Conservation (phyloP, 2,797 vertebrate genomes). For the Echeneis naucrates region DNA sequence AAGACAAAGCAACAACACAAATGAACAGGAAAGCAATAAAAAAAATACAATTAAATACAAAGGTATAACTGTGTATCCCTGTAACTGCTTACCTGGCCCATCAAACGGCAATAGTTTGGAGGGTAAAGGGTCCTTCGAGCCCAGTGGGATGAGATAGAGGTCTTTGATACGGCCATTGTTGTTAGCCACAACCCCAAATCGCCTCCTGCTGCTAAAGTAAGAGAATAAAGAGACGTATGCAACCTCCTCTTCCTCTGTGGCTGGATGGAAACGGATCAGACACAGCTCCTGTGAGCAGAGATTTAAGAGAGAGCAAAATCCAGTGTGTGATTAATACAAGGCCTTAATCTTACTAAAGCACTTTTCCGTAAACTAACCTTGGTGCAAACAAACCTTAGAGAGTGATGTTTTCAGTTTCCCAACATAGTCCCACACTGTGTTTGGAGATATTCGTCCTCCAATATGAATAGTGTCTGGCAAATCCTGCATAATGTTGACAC, state of each 20-base stretch:
- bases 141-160: conserved; percentile 98
- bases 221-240: conserved; percentile 99
- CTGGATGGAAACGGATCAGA: conserved; percentile 98
- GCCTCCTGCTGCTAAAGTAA: conserved; percentile 98
- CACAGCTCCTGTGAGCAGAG: conserved; percentile 90
- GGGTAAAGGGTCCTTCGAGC: conserved; percentile 95
- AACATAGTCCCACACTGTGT: conserved; percentile 98
- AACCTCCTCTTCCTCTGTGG: conserved; percentile 98
- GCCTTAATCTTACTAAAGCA: not conserved
- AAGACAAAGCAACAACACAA: conserved; percentile 2
- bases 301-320: conserved; percentile 10
- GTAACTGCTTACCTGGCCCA: conserved; percentile 95
- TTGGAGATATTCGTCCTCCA: conserved; percentile 94
- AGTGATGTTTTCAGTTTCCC: conserved; percentile 97
- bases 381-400: conserved; percentile 89
- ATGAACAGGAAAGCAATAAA: not conserved
- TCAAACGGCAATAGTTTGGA: conserved; percentile 98
- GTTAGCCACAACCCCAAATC: conserved; percentile 97
- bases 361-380: not conserved
- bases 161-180: conserved; percentile 98
- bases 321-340: not conserved
- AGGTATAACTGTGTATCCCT: conserved; percentile 26
- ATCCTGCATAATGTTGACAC: conserved; percentile 85
- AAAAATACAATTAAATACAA: conserved; percentile 10
- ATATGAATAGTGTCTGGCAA: conserved; percentile 98